Evolutionary conservation across 2,888 invertebrate genomes (phyloP).

Genomic region (Catocala nupta): DNA sequence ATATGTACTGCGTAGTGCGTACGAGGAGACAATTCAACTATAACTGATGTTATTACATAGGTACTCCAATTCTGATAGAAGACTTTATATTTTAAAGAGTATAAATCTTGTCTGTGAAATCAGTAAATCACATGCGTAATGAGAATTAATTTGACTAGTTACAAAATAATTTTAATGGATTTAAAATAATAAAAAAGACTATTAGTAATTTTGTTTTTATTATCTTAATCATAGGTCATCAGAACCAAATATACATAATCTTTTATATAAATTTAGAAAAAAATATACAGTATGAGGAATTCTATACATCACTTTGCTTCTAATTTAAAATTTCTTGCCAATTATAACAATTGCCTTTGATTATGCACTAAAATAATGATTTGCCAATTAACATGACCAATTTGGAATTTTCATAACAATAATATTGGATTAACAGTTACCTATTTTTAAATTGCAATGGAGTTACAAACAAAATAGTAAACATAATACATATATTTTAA

Average conservation of each 20-base stretch:
- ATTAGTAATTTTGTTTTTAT: conserved; percentile 52
- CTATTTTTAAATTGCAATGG: conserved; percentile 11
- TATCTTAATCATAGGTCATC: conserved; percentile 57
- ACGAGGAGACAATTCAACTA: too few relatives aligned
- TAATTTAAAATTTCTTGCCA: conserved; percentile 44
- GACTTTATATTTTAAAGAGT: too few relatives aligned
- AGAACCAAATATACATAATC: conserved; percentile 68
- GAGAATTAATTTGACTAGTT: too few relatives aligned
- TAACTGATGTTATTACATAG: too few relatives aligned
- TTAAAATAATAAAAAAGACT: conserved; percentile 22
- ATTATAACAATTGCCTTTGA: conserved; percentile 38
- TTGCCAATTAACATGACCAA: not conserved
- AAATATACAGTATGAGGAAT: conserved; percentile 47
- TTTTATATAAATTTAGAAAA: conserved; percentile 66
- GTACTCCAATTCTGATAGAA: too few relatives aligned
- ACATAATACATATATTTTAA: conserved; percentile 48
- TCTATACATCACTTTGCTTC: conserved; percentile 37
- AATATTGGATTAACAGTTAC: conserved; percentile 11
- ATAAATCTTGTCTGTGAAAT: too few relatives aligned
- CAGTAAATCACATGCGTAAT: too few relatives aligned
- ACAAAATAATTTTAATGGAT: too few relatives aligned
- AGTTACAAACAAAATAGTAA: conserved; percentile 32
- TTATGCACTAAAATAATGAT: conserved; percentile 16
- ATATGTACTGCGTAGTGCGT: too few relatives aligned
- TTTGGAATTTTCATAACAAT: conserved; percentile 16